Percentiles rank a stretch among this genome's conserved stretches.
Conservation (phyloP, 2,113 vertebrate genomes). For the Cathartes aura region DNA sequence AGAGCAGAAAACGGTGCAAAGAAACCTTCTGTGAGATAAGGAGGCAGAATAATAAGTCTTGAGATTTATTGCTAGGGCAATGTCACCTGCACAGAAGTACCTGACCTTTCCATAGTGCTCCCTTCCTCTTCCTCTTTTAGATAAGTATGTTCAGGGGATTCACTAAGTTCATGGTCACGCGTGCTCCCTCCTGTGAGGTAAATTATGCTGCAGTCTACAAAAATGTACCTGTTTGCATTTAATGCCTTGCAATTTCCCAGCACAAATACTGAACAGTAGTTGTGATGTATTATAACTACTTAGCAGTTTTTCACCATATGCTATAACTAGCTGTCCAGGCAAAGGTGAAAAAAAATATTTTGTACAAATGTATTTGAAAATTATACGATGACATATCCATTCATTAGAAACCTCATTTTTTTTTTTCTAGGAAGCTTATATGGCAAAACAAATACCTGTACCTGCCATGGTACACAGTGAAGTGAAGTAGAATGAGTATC, state of each 20-base stretch:
- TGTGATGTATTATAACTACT: constrained; percentile 10
- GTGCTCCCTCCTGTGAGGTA: not conserved
- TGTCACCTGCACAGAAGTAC: not conserved
- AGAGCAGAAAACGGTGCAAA: not conserved
- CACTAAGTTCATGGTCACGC: not conserved
- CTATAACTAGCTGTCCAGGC: not conserved
- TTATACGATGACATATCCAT: not conserved
- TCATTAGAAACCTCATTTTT: not conserved
- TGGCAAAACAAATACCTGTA: not conserved
- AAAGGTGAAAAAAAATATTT: constrained; percentile 1
- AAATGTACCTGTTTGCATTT: not conserved
- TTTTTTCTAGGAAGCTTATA: not conserved
- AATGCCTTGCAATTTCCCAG: not conserved
- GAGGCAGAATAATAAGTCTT: not conserved
- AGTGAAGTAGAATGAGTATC: not conserved
- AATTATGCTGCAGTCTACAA: not conserved
- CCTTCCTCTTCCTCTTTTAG: not conserved
- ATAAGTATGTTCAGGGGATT: not conserved
- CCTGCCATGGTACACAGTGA: not conserved
- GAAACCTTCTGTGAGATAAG: not conserved
- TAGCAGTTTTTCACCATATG: constrained; percentile 1
- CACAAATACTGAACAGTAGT: not conserved
- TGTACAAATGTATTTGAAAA: not conserved
- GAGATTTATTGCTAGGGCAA: not conserved
- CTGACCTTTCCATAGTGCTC: not conserved